Evolutionary conservation across 2,113 vertebrate genomes (phyloP), one percentile per base, ranked within the genome.

Genomic region (Miniopterus natalensis): DNA sequence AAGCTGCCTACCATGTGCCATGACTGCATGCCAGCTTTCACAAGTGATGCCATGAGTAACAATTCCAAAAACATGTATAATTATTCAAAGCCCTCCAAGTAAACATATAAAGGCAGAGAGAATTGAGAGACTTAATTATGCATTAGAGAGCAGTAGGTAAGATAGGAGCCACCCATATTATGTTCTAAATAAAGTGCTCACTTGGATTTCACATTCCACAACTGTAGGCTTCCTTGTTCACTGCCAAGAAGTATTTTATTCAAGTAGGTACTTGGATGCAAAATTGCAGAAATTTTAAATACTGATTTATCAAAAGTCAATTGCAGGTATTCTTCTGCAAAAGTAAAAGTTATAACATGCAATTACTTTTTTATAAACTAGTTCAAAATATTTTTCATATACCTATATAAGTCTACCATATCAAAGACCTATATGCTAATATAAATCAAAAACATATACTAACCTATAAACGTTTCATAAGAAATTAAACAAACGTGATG

Each of bases 141-240:
- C 7, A 21, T 71, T 68, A 92, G 11, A 27, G 42, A 65, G 74
- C 0, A 75, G 1, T 2, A 83, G 42, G 49, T 74, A 93, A 83
- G 14, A 11, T 17, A n/a, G 63, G 51, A 96, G 73, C 3, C 66
- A 81, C 9, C 5, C 36, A 53, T 25, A n/a, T 21, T 71, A 95
- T 90, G 83, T 61, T 96, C 53, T 71, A 84, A 92, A 3, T 40
- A 88, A 63, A 63, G 90, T 78, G 88, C 99, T 98, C 99, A 99
- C 99, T 99, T 99, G 97, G 99, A 99, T 98, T 99, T 99, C 95
- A 99, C 92, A 98, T 99, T 99, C 99, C 99, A 99, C 3, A 99
- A 98, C 97, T 99, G 99, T 95, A 99, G 97, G 93, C 98, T 97
- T 96, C 99, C 99, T 98, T 99, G 99, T 95, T 99, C 98, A 97